Evolutionary conservation across 2,888 invertebrate species (phyloP).

Genomic region (Geophilus truncorum): DNA sequence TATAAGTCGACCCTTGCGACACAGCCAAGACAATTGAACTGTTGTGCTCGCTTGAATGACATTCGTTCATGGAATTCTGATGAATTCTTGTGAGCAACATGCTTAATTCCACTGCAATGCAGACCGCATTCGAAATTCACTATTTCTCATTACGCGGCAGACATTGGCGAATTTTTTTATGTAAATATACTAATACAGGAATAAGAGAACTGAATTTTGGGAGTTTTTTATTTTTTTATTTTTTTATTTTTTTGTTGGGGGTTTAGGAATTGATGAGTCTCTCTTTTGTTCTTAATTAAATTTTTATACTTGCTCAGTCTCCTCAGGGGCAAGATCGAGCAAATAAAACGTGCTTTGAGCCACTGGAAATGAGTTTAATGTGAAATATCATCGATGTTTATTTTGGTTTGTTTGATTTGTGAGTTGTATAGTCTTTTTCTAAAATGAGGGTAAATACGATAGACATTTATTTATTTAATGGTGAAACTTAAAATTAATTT

Average conservation of each 20-base stretch:
- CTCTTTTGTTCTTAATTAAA: neutral
- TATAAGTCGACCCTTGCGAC: slow-evolving; percentile 21
- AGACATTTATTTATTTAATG: too few relatives aligned
- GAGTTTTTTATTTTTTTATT: neutral
- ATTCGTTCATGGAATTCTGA: slow-evolving; percentile 18
- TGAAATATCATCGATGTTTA: neutral
- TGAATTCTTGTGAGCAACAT: slow-evolving; percentile 3
- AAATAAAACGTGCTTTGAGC: too few relatives aligned
- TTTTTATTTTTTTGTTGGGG: too few relatives aligned
- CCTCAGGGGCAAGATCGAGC: too few relatives aligned
- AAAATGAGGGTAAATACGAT: too few relatives aligned
- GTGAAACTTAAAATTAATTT: too few relatives aligned
- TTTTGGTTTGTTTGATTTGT: neutral
- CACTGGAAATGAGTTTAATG: too few relatives aligned
- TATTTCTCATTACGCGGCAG: neutral
- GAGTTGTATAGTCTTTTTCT: too few relatives aligned
- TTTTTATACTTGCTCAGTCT: neutral
- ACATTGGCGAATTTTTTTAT: neutral
- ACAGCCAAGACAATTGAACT: slow-evolving; percentile 17
- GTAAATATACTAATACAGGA: too few relatives aligned
- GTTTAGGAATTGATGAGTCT: neutral
- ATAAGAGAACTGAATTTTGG: neutral
- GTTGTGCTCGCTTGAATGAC: slow-evolving; percentile 24
- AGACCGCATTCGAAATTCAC: neutral
- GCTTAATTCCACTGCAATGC: slow-evolving; percentile 22